A percentile compares a stretch with the other conserved stretches of the same genome.
These are phyloP conservation scores for Zosterops pallidus DNA, from an alignment of 2,113 vertebrate genomes.

Conservation along the genomic window DNA sequence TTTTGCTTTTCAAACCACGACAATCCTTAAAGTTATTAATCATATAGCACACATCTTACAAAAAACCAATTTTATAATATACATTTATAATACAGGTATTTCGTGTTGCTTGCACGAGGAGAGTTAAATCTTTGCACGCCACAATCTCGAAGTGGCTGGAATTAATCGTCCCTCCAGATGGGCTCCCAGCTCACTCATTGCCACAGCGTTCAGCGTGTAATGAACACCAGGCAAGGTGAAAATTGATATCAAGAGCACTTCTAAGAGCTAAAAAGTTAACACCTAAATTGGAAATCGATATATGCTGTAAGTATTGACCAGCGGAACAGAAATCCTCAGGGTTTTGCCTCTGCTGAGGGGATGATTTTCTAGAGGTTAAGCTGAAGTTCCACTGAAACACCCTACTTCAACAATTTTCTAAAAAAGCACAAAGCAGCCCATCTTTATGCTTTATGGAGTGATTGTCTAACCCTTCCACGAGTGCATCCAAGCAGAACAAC, in stretches of 20 bases:
- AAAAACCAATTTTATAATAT: too few species aligned
- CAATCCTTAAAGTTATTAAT: too few species aligned
- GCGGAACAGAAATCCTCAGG: neutral
- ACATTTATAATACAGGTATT: neutral
- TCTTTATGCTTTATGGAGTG: neutral
- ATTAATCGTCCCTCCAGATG: conserved; percentile 11
- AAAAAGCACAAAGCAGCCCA: neutral
- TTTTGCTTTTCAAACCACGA: too few species aligned
- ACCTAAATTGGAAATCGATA: conserved; percentile 59
- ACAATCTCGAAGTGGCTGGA: neutral
- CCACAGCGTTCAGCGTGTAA: neutral
- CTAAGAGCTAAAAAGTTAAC: conserved; percentile 49
- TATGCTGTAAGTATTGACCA: conserved; percentile 23
- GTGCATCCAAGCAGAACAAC: neutral
- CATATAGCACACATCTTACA: too few species aligned
- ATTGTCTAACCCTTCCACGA: neutral
- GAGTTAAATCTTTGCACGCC: conserved; percentile 39
- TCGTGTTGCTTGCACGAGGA: conserved; percentile 34
- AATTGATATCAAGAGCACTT: conserved; percentile 40
- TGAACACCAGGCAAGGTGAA: conserved; percentile 34
- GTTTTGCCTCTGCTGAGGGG: neutral
- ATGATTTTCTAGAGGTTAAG: neutral
- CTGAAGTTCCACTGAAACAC: neutral
- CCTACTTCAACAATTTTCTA: neutral
- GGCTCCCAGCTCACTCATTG: neutral